Conservation (phyloP, 2,113 vertebrate genomes). For the Smithornis capensis region DNA sequence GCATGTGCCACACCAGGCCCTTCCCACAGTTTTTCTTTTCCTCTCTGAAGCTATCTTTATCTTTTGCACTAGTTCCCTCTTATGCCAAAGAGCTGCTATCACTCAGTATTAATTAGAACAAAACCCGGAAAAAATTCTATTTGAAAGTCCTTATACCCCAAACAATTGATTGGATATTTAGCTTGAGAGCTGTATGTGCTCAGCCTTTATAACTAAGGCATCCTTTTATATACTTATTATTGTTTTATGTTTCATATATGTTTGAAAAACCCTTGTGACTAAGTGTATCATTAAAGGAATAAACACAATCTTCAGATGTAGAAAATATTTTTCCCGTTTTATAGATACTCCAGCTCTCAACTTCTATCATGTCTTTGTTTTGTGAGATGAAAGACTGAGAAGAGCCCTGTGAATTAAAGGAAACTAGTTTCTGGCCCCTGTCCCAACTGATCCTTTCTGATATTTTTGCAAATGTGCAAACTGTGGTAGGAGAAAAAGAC, state of each 20-base stretch:
- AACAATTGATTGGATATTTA: constrained; percentile 6
- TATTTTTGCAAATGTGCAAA: not conserved
- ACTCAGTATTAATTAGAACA: not conserved
- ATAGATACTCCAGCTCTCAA: not conserved
- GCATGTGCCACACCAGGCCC: not conserved
- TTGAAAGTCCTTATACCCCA: not conserved
- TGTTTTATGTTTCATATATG: not conserved
- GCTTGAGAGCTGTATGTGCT: not conserved
- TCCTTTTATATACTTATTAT: not conserved
- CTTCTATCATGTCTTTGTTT: not conserved
- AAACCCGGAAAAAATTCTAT: not conserved
- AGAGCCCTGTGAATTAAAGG: not conserved
- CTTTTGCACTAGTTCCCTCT: not conserved
- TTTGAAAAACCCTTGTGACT: constrained; percentile 7
- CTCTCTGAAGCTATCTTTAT: not conserved
- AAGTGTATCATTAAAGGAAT: not conserved
- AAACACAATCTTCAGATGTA: not conserved
- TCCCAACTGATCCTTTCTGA: not conserved
- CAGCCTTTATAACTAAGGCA: not conserved
- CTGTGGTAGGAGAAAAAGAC: not conserved
- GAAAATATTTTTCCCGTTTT: not conserved
- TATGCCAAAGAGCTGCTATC: not conserved
- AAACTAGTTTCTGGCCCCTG: not conserved
- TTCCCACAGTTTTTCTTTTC: not conserved
- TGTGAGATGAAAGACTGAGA: not conserved